Evolutionary conservation across 2,797 vertebrate genomes (phyloP).

Genomic region (Spinibarbus caldwelli): DNA sequence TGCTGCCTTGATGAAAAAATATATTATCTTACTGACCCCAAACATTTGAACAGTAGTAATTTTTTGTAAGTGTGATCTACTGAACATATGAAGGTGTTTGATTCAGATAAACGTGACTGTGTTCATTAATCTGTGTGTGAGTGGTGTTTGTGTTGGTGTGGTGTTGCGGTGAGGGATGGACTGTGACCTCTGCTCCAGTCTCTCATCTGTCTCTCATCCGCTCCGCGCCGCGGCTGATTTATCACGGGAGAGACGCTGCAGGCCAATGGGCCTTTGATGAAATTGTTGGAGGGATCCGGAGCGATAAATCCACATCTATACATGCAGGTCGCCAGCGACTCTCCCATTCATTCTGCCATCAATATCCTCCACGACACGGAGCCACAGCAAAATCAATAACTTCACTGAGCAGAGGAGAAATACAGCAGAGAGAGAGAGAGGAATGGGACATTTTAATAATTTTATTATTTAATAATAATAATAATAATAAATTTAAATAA

Average conservation of each 20-base stretch:
- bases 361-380: constrained; percentile 53
- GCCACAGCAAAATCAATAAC: constrained; percentile 45
- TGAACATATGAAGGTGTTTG: neutral
- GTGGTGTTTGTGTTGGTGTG: constrained; percentile 13
- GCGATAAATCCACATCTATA: constrained; percentile 61
- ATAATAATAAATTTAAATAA: no score
- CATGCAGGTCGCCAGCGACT: constrained; percentile 50
- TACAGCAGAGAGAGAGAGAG: neutral
- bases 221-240: constrained; percentile 53
- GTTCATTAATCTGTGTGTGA: neutral
- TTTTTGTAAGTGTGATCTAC: neutral
- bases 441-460: no score
- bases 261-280: constrained; percentile 65
- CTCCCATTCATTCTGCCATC: constrained; percentile 51
- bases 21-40: neutral
- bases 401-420: constrained; percentile 24
- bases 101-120: neutral
- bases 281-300: constrained; percentile 59
- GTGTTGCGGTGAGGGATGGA: constrained; percentile 55
- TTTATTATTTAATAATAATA: no score
- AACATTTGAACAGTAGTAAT: no score
- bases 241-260: constrained; percentile 36
- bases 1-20: neutral
- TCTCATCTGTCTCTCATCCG: constrained; percentile 56
- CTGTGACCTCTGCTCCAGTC: constrained; percentile 60